Conservation (phyloP, 1,140 invertebrate genomes). For the Mizuhopecten yessoensis region DNA sequence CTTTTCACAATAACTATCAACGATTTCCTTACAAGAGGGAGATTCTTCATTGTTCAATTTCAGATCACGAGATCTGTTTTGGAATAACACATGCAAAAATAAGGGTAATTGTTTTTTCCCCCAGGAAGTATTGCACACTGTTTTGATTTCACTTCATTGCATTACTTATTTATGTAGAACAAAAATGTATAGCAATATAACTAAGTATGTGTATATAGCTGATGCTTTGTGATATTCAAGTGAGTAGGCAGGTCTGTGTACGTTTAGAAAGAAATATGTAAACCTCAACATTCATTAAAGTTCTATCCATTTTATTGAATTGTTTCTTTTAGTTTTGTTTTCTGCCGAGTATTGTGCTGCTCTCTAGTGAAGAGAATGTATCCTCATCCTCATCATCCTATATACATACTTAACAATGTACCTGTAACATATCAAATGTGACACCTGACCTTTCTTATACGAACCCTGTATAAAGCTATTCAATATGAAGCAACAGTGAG, state of each 20-base stretch:
- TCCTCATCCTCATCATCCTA: no score
- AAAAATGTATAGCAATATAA: neutral
- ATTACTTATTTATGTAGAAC: slow-evolving; percentile 18
- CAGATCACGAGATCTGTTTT: neutral
- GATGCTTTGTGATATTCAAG: slow-evolving; percentile 38
- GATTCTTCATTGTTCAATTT: neutral
- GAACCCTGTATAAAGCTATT: no score
- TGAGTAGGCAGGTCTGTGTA: slow-evolving; percentile 26
- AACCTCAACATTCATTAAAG: slow-evolving; percentile 39
- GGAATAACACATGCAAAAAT: neutral
- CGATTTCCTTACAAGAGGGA: neutral
- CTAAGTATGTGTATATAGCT: slow-evolving; percentile 16
- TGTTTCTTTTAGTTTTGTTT: neutral
- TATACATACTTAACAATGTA: no score
- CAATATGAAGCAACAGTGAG: no score
- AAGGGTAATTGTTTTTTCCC: neutral
- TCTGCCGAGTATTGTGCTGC: no score
- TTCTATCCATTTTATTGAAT: neutral
- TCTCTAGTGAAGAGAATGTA: no score
- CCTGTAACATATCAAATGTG: no score
- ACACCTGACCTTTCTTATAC: no score
- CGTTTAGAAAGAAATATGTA: slow-evolving; percentile 35
- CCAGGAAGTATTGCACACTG: neutral
- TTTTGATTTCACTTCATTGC: neutral
- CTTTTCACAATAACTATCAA: neutral